A percentile compares a stretch with the other conserved stretches of the same genome.
These are phyloP conservation scores for Napeogenes inachia DNA, from an alignment of 2,888 invertebrate species.

Conservation along the genomic window DNA sequence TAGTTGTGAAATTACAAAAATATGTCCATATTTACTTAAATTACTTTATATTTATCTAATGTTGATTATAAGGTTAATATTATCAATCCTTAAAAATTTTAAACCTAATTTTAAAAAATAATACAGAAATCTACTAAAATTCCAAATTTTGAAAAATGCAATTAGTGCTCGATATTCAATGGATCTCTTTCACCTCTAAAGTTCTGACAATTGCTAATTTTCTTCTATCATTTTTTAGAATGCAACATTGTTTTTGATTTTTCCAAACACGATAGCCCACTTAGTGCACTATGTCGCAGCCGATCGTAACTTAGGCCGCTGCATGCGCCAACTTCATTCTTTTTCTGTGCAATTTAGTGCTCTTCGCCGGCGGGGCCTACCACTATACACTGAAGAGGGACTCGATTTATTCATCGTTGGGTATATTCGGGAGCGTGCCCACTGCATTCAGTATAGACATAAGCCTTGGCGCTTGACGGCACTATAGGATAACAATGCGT, in stretches of 20 bases:
- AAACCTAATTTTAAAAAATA: too few species aligned
- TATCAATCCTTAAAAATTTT: too few species aligned
- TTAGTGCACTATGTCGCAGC: constrained; percentile 65
- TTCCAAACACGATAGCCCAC: constrained; percentile 74
- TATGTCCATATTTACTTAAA: too few species aligned
- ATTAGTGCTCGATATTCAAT: too few species aligned
- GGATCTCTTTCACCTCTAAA: constrained; percentile 48
- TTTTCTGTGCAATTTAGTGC: constrained; percentile 72
- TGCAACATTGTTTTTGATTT: constrained; percentile 56
- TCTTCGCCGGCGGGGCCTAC: constrained; percentile 57
- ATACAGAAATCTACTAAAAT: too few species aligned
- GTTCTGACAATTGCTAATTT: constrained; percentile 59
- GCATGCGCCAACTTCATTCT: constrained; percentile 67
- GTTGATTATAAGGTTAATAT: too few species aligned
- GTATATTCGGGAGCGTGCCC: constrained; percentile 66
- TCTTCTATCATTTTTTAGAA: constrained; percentile 50
- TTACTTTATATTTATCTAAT: too few species aligned
- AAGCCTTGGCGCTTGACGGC: constrained; percentile 44
- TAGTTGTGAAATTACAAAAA: too few species aligned
- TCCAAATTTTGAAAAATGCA: too few species aligned
- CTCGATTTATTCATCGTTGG: constrained; percentile 60
- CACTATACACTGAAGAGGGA: constrained; percentile 59
- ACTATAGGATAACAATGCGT: constrained; percentile 65
- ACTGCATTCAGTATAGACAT: constrained; percentile 69
- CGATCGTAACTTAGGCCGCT: constrained; percentile 67